These are phyloP conservation scores for Stegana nigrithorax DNA, from an alignment of 2,888 invertebrate species.

Conservation along the genomic window DNA sequence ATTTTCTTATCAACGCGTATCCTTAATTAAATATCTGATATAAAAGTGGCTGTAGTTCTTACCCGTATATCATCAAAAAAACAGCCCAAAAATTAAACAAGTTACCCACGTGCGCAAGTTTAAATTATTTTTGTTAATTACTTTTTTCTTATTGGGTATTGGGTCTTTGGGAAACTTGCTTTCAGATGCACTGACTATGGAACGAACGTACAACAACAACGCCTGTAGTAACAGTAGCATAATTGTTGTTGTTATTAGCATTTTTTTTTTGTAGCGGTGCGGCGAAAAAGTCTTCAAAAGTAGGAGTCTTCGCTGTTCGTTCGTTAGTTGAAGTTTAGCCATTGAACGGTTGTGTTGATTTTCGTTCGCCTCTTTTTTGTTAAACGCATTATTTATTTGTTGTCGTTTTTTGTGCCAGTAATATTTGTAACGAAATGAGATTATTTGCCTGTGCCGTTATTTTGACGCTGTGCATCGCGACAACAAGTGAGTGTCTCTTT, in stretches of 20 bases:
- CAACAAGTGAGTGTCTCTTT: conserved; percentile 68
- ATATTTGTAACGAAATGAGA: conserved; percentile 61
- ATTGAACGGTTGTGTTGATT: conserved; percentile 60
- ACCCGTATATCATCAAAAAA: neutral
- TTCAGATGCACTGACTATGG: neutral
- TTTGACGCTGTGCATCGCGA: conserved; percentile 61
- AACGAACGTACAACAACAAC: neutral
- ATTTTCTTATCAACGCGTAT: neutral
- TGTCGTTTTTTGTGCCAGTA: neutral
- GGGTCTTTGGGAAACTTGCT: neutral
- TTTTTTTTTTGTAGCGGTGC: no score
- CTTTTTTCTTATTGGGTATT: no score
- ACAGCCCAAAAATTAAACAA: neutral
- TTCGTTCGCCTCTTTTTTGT: conserved; percentile 13
- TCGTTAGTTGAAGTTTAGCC: conserved; percentile 68
- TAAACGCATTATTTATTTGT: neutral
- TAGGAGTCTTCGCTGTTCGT: conserved; percentile 61
- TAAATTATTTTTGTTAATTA: no score
- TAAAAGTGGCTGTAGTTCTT: neutral
- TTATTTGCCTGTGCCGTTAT: conserved; percentile 64
- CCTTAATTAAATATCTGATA: neutral
- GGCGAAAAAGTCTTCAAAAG: conserved; percentile 68
- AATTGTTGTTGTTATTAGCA: neutral
- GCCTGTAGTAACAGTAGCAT: neutral
- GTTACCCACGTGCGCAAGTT: neutral